These are phyloP conservation scores for Rutpela maculata DNA, from an alignment of 2,888 invertebrate genomes.

Conservation along the genomic window DNA sequence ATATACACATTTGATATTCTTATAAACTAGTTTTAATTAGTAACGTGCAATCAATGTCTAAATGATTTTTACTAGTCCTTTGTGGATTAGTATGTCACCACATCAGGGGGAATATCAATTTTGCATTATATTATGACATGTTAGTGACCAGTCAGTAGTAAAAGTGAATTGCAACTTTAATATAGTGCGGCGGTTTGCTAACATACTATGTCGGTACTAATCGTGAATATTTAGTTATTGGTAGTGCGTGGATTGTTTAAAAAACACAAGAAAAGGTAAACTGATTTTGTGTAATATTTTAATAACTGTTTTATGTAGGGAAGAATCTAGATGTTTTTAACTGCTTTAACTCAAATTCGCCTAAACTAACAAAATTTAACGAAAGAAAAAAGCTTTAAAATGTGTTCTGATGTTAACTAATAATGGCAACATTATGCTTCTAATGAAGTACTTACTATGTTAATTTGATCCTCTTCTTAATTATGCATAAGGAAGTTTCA, in stretches of 20 bases:
- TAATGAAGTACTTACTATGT: no score
- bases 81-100: constrained; percentile 30
- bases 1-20: constrained; percentile 10
- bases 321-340: background rate
- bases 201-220: background rate
- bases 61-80: constrained; percentile 13
- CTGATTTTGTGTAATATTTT: background rate
- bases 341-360: background rate
- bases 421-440: background rate
- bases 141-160: constrained; percentile 11
- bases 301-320: background rate
- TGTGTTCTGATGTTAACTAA: background rate
- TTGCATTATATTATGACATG: constrained; percentile 28
- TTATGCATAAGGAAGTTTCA: no score
- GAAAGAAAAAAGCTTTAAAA: background rate
- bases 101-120: constrained; percentile 26
- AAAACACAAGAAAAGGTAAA: constrained; percentile 23
- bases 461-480: no score
- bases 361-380: background rate
- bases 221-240: background rate
- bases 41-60: constrained; percentile 18
- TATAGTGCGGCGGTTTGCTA: background rate
- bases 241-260: background rate
- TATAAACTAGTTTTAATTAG: constrained; percentile 25
- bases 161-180: constrained; percentile 25